phyloP scores from a whole-genome alignment of 2,888 invertebrate species.

The Agrilus mali region DNA sequence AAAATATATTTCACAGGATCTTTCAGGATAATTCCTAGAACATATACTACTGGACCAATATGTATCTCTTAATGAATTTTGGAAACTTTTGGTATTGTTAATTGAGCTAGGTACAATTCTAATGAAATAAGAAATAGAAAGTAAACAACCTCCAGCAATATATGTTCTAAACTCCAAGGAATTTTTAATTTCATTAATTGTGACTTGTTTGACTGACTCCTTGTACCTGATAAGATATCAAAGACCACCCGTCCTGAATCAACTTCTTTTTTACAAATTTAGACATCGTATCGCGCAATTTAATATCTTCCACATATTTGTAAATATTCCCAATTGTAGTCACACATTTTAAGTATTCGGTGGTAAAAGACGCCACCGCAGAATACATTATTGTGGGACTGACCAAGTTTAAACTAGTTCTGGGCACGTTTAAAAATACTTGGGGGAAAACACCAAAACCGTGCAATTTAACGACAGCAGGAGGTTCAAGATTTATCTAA shows the following conservation, averaged over 20 bases:
- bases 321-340: conserved; percentile 10
- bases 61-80: no score
- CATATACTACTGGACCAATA: not conserved
- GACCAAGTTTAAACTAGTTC: conserved; percentile 22
- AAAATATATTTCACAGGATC: not conserved
- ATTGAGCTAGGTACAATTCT: no score
- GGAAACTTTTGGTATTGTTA: no score
- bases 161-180: no score
- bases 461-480: conserved; percentile 39
- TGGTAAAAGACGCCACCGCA: conserved; percentile 36
- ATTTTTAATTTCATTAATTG: no score
- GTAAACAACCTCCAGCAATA: no score
- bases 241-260: conserved; percentile 24
- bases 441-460: conserved; percentile 49
- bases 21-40: not conserved
- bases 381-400: conserved; percentile 34
- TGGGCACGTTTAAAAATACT: conserved; percentile 39
- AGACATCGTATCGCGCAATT: not conserved
- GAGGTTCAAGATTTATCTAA: conserved; percentile 43
- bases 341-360: conserved; percentile 33
- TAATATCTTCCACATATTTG: conserved; percentile 12
- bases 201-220: no score
- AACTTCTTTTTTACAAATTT: conserved; percentile 9
- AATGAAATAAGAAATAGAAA: no score
- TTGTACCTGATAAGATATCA: conserved; percentile 21